Conservation (phyloP, 1,140 invertebrate genomes). For the Ceratosolen fusciceps region DNA sequence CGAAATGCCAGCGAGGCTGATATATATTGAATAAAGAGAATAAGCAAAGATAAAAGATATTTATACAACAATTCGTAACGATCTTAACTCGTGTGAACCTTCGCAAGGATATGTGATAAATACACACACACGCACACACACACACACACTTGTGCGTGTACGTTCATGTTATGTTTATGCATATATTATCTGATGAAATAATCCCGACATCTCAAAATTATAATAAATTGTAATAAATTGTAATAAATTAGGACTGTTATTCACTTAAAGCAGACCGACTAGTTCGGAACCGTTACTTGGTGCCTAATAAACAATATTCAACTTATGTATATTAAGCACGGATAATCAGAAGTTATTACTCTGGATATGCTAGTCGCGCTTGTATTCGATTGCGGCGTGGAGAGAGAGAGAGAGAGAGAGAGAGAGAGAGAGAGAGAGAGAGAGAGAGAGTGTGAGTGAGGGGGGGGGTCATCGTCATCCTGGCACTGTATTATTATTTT, state of each 20-base stretch:
- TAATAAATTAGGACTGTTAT: not conserved
- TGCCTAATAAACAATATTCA: not conserved
- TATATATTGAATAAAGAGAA: conserved; percentile 7
- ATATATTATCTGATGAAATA: not conserved
- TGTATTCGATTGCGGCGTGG: not conserved
- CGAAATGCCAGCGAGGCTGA: conserved; percentile 2
- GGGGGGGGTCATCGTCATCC: too few species aligned
- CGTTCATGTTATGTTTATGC: too few species aligned
- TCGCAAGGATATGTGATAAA: conserved; percentile 42
- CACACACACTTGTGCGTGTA: too few species aligned
- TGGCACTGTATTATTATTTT: not conserved
- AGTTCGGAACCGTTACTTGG: not conserved
- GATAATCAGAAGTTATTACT: not conserved
- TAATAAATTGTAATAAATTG: not conserved
- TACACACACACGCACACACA: not conserved
- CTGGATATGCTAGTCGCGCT: not conserved
- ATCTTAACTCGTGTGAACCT: conserved; percentile 27
- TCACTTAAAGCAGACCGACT: not conserved
- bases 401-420: too few species aligned
- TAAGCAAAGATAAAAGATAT: too few species aligned
- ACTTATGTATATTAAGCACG: not conserved
- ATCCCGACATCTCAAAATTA: not conserved
- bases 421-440: too few species aligned
- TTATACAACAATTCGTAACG: conserved; percentile 22
- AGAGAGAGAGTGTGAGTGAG: too few species aligned